A percentile compares a stretch with the other conserved stretches of the same genome.
Evolutionary conservation across 2,113 vertebrate species (phyloP).

Genomic region (Corapipo altera): DNA sequence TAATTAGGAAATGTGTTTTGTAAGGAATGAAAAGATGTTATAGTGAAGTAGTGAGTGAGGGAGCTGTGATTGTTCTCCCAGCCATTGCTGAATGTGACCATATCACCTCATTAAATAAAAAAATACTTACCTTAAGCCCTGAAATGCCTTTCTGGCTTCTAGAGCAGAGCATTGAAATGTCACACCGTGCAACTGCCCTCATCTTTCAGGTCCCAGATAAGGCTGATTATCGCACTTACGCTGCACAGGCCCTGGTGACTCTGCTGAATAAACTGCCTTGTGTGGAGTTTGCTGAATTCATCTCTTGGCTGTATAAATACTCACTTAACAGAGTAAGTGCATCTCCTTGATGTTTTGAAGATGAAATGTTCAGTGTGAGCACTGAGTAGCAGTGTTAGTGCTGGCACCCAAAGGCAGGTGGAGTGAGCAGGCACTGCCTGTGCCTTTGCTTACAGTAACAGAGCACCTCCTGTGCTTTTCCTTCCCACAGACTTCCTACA

Average conservation of each 20-base stretch:
- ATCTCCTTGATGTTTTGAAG: neutral
- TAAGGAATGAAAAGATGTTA: neutral
- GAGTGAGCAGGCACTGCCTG: neutral
- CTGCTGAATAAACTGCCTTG: slow-evolving; percentile 78
- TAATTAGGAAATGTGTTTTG: neutral
- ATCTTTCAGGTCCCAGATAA: slow-evolving; percentile 89
- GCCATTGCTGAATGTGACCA: neutral
- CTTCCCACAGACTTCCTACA: slow-evolving; percentile 73
- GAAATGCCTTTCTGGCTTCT: neutral
- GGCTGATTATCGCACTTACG: slow-evolving; percentile 81
- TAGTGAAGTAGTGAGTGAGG: neutral
- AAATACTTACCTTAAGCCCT: neutral
- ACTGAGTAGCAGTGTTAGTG: neutral
- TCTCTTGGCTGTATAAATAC: slow-evolving; percentile 85
- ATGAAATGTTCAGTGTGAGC: neutral
- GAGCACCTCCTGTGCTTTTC: neutral
- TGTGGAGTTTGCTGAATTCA: slow-evolving; percentile 80
- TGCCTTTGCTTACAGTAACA: neutral
- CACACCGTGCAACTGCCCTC: neutral
- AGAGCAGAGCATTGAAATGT: neutral
- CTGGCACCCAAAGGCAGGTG: neutral
- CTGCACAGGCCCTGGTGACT: slow-evolving; percentile 82
- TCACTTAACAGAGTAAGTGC: slow-evolving; percentile 82
- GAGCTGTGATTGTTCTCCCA: neutral
- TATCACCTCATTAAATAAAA: neutral